phyloP scores from a whole-genome alignment of 1,140 invertebrate genomes.

The Penaeus indicus region DNA sequence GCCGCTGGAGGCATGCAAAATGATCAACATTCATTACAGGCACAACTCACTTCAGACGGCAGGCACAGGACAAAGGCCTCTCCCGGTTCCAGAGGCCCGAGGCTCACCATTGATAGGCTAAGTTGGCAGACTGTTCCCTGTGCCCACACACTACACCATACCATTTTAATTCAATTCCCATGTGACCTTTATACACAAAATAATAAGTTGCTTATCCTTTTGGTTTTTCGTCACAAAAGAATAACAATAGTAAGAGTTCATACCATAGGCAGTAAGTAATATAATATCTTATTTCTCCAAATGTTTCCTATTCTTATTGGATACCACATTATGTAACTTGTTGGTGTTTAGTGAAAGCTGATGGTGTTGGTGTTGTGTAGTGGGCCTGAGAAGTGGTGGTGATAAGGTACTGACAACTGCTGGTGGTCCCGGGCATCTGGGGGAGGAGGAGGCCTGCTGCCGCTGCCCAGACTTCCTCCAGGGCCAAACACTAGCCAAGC shows the following conservation, averaged over 20 bases:
- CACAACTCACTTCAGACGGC: slow-evolving; percentile 65
- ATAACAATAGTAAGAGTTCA: no score
- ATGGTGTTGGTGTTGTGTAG: slow-evolving; percentile 31
- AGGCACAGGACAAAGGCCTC: slow-evolving; percentile 62
- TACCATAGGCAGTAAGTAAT: no score
- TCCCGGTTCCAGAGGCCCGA: slow-evolving; percentile 60
- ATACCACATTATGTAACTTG: background rate
- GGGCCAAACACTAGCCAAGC: slow-evolving; percentile 66
- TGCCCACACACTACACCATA: slow-evolving; percentile 34
- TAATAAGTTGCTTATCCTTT: no score
- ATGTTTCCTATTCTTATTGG: no score
- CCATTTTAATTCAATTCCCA: slow-evolving; percentile 28
- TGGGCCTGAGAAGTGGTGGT: slow-evolving; percentile 4
- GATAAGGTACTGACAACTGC: slow-evolving; percentile 39
- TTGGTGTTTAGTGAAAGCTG: slow-evolving; percentile 17
- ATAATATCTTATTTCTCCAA: no score
- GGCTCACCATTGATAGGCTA: slow-evolving; percentile 52
- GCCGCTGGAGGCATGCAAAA: slow-evolving; percentile 74
- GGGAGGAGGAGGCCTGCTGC: slow-evolving; percentile 45
- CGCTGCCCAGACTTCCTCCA: slow-evolving; percentile 61
- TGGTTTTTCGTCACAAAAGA: no score
- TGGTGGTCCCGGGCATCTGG: slow-evolving; percentile 48
- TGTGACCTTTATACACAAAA: no score
- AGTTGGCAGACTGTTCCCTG: slow-evolving; percentile 41
- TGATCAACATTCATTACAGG: slow-evolving; percentile 68